Base-by-base conservation (phyloP, 2,797 vertebrate genomes). In the Notolabrus celidotus region DNA sequence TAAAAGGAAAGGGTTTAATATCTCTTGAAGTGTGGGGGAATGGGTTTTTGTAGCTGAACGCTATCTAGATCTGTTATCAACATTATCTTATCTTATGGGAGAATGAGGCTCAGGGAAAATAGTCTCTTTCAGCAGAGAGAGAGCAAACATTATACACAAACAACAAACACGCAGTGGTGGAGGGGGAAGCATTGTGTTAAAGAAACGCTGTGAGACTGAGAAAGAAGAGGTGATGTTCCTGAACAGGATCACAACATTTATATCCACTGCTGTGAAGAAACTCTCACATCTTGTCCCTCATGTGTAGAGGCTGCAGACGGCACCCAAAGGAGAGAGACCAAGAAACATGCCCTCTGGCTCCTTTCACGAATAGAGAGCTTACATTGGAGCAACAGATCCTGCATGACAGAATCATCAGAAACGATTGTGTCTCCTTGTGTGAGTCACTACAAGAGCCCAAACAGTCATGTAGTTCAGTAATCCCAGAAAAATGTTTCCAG, bases 31-130 rank as follows among this genome's bases (percentile, higher is more conserved):
- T 71, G 59, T 70, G 47, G 56, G 62, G 75, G 77, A 86, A 73
- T 20, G 60, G 33, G 23, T 77, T 86, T 87, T 85, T 79, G 77
- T 75, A 70, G 66, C 70, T 69, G 58, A 76, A 74, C 25, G 11
- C 22, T 73, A 83, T 86, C 74, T 75, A 57, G 54, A 82, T 83
- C 69, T 69, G 49, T 81, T 79, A 82, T 85, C 78, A 29, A 85
- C 74, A 84, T 88, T 50, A 74, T 76, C 54, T 85, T 63, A 87
- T 81, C 68, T 67, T 3, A 5, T 50, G 33, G 56, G 59, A 77
- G 74, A 79, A 77, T 49, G 29, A 52, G 33, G 49, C 65, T 76
- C 27, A n/a, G 72, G 54, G 50, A 67, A 76, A 71, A 76, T 74
- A 34, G 22, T 45, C 16, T 67, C 51, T 52, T 42, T 60, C 59